Base-by-base conservation (phyloP, 1,140 invertebrate species). In the Hestina assimilis region DNA sequence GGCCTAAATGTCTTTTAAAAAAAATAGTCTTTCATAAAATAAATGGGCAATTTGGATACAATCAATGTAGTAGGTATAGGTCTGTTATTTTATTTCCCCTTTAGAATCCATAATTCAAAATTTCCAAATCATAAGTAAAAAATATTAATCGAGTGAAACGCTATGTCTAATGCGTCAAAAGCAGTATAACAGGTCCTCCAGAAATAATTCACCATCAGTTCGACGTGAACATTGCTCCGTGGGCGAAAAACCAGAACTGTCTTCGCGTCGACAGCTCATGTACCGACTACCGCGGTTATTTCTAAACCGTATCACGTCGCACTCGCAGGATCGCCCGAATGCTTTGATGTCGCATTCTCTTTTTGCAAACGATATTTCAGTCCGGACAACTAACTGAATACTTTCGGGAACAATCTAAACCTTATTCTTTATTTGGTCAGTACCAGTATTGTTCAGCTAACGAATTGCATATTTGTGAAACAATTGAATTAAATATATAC, bases 311-410 rank as follows among this genome's bases (percentile, higher is more conserved):
- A 72, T 85, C 84, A 85, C 84, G 84, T 87, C 75, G 62, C 57
- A 63, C 61, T 63, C 63, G 67, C 71, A 72, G 71, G 69, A 78
- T 82, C 33, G 33, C 33, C 62, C 68, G 69, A 72, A 72, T 66
- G 72, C 84, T 86, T 87, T 87, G 83, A 87, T 80, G 84, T 87
- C 64, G 55, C 62, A 70, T 84, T 72, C 76, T 85, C 83, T 86
- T 87, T 85, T 87, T 87, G 83, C 84, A 55, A 76, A 75, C 73
- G 63, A 56, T 78, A 83, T 82, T 83, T 80, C 73, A 72, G 68
- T 57, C 57, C 64, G 54, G 68, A 72, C 66, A 66, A 68, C 71
- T 29, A 50, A 64, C 66, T 60, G 69, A 79, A 85, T 85, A 64
- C 77, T 87, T 87, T 87, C 79, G 75, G 76, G 76, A 79, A 84